phyloP scores from a whole-genome alignment of 2,888 invertebrate genomes.

The Dynastes tityus region DNA sequence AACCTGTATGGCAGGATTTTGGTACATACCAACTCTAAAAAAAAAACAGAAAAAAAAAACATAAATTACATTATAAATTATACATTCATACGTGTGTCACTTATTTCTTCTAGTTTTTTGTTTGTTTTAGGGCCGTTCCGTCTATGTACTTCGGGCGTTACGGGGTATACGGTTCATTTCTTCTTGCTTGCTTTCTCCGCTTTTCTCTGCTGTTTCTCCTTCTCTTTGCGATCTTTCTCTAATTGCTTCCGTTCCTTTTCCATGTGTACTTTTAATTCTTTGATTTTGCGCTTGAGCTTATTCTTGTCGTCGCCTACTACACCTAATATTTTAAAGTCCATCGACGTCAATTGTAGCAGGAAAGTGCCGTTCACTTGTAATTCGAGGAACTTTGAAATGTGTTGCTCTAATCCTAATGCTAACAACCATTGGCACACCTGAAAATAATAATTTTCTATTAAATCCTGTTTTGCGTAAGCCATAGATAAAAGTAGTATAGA shows the following conservation, averaged over 20 bases:
- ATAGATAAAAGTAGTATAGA: not conserved
- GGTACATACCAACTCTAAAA: conserved; percentile 55
- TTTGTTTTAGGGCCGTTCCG: conserved; percentile 35
- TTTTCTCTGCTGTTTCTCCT: conserved; percentile 89
- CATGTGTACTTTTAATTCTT: conserved; percentile 84
- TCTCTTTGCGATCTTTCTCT: conserved; percentile 88
- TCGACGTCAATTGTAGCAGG: conserved; percentile 89
- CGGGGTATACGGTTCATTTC: conserved; percentile 69
- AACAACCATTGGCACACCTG: conserved; percentile 95
- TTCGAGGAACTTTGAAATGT: conserved; percentile 90
- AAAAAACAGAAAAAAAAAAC: conserved; percentile 3
- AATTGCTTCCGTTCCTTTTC: conserved; percentile 82
- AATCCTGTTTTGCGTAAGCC: not conserved
- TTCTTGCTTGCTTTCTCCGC: conserved; percentile 83
- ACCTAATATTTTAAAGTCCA: conserved; percentile 91
- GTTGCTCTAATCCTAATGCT: conserved; percentile 87
- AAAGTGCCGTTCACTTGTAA: conserved; percentile 91
- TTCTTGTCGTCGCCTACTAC: conserved; percentile 86
- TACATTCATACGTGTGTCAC: conserved; percentile 38
- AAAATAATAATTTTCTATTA: conserved; percentile 53
- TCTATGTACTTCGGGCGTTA: not conserved
- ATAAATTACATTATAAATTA: conserved; percentile 21
- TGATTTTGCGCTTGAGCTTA: conserved; percentile 87
- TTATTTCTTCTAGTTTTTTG: conserved; percentile 4
- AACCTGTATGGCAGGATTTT: conserved; percentile 61